Evolutionary conservation across 2,888 invertebrate genomes (phyloP).

Genomic region (Polia nebulosa): DNA sequence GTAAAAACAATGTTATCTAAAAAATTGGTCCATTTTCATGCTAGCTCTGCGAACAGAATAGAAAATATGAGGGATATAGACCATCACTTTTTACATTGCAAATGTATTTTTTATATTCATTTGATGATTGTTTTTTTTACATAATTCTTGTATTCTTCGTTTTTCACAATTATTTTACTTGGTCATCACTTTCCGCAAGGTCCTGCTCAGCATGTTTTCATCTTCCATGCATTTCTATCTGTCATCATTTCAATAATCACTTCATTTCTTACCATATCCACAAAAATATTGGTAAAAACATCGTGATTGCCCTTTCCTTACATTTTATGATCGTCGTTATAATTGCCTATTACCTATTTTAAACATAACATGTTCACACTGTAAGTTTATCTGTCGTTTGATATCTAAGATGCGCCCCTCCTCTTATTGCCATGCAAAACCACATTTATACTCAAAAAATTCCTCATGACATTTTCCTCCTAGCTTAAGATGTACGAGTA

Average conservation of each 20-base stretch:
- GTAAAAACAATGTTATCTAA: conserved; percentile 37
- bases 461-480: not conserved
- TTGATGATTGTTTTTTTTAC: conserved; percentile 1
- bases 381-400: not conserved
- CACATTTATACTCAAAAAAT: not conserved
- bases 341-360: too few species aligned
- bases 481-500: not conserved
- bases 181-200: not conserved
- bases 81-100: conserved; percentile 13
- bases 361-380: not conserved
- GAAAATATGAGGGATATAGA: conserved; percentile 40
- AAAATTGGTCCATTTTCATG: conserved; percentile 33
- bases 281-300: too few species aligned
- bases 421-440: not conserved
- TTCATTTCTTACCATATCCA: too few species aligned
- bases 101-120: conserved; percentile 27
- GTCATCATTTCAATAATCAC: too few species aligned
- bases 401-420: too few species aligned
- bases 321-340: too few species aligned
- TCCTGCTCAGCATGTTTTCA: not conserved
- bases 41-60: conserved; percentile 36
- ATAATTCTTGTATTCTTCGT: not conserved
- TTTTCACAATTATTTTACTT: not conserved
- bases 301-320: too few species aligned
- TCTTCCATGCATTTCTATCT: too few species aligned